A percentile compares a stretch with the other conserved stretches of the same genome.
Conservation (phyloP, 2,797 vertebrate species). For the Syncerus caffer region DNA sequence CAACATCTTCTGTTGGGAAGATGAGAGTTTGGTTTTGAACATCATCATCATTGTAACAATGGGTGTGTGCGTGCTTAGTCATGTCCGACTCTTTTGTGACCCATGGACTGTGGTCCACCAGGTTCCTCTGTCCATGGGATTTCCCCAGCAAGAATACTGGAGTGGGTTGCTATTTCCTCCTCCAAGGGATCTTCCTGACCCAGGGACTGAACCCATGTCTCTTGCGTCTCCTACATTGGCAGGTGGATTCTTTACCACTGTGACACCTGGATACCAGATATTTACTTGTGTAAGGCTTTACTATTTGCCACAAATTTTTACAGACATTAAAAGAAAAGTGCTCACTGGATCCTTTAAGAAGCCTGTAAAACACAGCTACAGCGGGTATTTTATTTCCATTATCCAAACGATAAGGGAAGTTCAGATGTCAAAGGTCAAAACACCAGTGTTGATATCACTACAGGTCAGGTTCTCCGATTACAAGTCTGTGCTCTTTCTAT, state of each 20-base stretch:
- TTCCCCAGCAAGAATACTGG: neutral
- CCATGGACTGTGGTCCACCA: neutral
- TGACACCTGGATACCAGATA: neutral
- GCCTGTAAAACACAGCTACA: neutral
- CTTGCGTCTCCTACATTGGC: neutral
- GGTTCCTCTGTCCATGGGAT: neutral
- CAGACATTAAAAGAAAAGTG: neutral
- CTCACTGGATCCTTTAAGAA: neutral
- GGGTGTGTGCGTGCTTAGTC: neutral
- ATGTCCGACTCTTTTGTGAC: neutral
- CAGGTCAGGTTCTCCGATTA: neutral
- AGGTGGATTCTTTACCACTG: neutral
- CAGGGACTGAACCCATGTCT: neutral
- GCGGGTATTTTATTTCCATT: neutral
- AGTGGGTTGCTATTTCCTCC: neutral
- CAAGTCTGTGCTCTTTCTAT: neutral
- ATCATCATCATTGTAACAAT: neutral
- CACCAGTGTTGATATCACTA: neutral
- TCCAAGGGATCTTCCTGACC: neutral
- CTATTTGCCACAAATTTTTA: neutral
- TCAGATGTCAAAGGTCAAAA: neutral
- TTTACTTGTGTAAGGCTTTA: neutral
- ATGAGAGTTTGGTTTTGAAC: neutral
- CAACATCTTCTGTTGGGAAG: neutral
- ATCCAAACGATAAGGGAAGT: slow-evolving; percentile 14